A percentile compares a stretch with the other conserved stretches of the same genome.
These are phyloP conservation scores for Orientallactaga bullata DNA, from an alignment of 2,113 vertebrate genomes.

Conservation along the genomic window DNA sequence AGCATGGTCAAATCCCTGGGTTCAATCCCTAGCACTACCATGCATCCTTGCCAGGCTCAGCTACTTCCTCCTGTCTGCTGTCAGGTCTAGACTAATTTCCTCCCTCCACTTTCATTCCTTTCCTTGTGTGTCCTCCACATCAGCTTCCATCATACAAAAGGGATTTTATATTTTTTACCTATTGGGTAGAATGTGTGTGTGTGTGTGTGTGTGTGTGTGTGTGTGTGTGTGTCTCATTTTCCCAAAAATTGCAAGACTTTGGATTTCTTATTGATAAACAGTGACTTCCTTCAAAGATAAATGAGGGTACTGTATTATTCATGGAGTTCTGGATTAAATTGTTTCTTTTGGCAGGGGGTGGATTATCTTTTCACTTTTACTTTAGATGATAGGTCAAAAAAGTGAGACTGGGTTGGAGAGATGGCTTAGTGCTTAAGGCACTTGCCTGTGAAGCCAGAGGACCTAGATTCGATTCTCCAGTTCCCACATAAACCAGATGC, in stretches of 20 bases:
- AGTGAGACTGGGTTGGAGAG: neutral
- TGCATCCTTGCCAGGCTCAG: neutral
- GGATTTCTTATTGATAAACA: constrained; percentile 37
- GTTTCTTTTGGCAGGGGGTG: constrained; percentile 3
- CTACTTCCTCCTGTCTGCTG: neutral
- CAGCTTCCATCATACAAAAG: neutral
- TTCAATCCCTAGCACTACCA: too few species aligned
- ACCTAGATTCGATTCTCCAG: too few species aligned
- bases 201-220: too few species aligned
- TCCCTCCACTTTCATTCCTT: neutral
- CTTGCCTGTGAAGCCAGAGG: too few species aligned
- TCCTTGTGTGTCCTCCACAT: neutral
- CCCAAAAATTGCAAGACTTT: constrained; percentile 44
- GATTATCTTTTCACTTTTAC: constrained; percentile 6
- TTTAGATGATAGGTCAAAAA: constrained; percentile 17
- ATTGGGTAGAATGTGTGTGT: neutral
- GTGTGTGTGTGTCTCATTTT: too few species aligned
- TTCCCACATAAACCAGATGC: too few species aligned
- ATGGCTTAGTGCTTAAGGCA: too few species aligned
- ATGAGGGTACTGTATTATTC: neutral
- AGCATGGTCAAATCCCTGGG: too few species aligned
- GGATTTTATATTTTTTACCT: neutral
- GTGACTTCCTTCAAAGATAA: constrained; percentile 33
- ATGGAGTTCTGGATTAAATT: constrained; percentile 26
- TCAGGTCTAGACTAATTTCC: neutral